phyloP scores from a whole-genome alignment of 2,113 vertebrate genomes.

The Castor canadensis region DNA sequence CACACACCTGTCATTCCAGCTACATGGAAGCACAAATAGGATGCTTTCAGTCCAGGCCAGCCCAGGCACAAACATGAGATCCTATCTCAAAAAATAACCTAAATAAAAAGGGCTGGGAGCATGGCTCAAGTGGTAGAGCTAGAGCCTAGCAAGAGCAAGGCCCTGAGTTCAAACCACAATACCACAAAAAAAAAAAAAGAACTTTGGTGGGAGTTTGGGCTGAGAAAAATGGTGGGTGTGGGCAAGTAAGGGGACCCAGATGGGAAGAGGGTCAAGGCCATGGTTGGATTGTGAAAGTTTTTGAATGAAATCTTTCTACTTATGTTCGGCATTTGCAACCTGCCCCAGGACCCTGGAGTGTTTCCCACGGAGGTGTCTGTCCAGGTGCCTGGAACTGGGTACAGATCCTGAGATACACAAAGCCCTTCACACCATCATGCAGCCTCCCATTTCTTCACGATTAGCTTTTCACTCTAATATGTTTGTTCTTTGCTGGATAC shows the following conservation, averaged over 20 bases:
- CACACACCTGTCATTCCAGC: too few relatives aligned
- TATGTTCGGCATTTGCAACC: constrained; percentile 92
- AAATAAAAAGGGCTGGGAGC: too few relatives aligned
- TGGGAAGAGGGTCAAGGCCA: not conserved
- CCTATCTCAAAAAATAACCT: too few relatives aligned
- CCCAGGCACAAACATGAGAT: too few relatives aligned
- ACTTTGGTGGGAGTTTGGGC: not conserved
- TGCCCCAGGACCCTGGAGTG: constrained; percentile 92
- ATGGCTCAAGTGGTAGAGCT: too few relatives aligned
- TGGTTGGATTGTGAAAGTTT: constrained; percentile 82
- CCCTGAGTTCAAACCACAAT: too few relatives aligned
- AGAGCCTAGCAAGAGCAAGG: too few relatives aligned
- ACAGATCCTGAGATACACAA: constrained; percentile 92
- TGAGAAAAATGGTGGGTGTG: not conserved
- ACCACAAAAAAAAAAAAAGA: too few relatives aligned
- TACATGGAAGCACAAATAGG: too few relatives aligned
- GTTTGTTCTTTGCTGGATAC: constrained; percentile 93
- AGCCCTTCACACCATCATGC: constrained; percentile 92
- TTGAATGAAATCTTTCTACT: constrained; percentile 93
- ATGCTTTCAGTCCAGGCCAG: too few relatives aligned
- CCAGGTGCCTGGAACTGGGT: constrained; percentile 94
- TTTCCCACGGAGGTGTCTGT: constrained; percentile 91
- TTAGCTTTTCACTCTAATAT: constrained; percentile 93
- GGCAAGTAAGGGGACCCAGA: not conserved
- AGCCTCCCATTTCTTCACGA: constrained; percentile 93